Base-by-base conservation (phyloP, 2,113 vertebrate genomes). In the Eolophus roseicapilla region DNA sequence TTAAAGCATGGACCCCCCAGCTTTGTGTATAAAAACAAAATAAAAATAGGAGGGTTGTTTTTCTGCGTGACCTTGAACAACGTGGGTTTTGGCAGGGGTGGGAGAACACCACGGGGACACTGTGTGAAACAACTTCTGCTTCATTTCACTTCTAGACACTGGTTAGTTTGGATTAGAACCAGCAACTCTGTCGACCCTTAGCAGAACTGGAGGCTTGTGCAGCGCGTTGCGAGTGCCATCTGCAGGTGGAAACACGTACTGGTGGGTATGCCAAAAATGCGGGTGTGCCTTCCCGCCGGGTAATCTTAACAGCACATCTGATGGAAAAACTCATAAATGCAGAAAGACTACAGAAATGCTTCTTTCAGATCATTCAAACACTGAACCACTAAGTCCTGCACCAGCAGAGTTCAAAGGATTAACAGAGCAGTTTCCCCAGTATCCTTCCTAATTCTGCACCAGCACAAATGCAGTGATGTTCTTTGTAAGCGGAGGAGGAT, bases 171-270 rank as follows among this genome's bases (percentile, higher is more conserved):
- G 76, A 44, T 31, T 28, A 41, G 70, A 49, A 90, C 23, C 37
- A 11, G 4, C 16, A 31, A 64, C 78, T 39, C 74, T 24, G 67
- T 11, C 73, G 10, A 28, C 57, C 68, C 3, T 18, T 16, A 35
- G n/a, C 0, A 7, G 46, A 49, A 27, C 65, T 4, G 3, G 3
- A 2, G 71, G 92, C 46, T 82, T 43, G 41, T 64, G 17, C 35
- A 39, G 41, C 31, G 95, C 97, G 88, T 43, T 71, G 89, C 85
- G 89, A 97, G 94, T 93, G 97, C 98, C 98, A 98, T 74, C 98
- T 98, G 94, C 96, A 98, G 98, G 98, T 16, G 60, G 20, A 77
- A 39, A 63, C 6, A 53, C 3, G 43, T 55, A 50, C 73, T 39
- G 46, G 33, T 65, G 71, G 44, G 35, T 20, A 19, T 2, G 24